Base-by-base conservation (phyloP, 2,797 vertebrate species). In the Threskiornis aethiopicus region DNA sequence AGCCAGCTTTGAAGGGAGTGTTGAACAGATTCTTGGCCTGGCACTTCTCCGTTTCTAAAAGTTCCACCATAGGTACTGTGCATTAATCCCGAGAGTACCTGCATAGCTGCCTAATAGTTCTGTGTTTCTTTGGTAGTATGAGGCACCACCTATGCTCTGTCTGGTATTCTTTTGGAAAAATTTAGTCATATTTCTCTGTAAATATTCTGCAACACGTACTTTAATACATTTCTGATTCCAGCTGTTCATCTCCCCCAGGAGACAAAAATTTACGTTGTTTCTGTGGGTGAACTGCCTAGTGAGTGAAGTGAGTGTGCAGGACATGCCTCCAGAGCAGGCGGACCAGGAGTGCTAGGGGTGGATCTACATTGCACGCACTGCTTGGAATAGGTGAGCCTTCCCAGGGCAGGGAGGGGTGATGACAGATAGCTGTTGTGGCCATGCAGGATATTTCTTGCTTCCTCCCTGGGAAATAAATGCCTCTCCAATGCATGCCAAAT, bases 351-450 rank as follows among this genome's bases (percentile, higher is more conserved):
- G 16, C 46, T 20, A 11, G 39, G 61, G 49, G 7, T 66, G 69
- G 65, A 28, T 57, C 73, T 31, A 1, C 18, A 7, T 13, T 10
- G 24, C 1, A 0, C 17, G 11, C 4, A 1, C 33, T 41, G 21
- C 70, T 69, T n/a, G 46, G 46, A 65, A 15, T 3, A 41, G 25
- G n/a, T 11, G 8, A 81, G 26, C 46, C 24, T 55, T 69, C n/a
- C 29, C 31, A 25, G 69, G 37, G 28, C 61, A 21, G 52, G 46
- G 6, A 42, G 61, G 26, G n/a, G 7, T 9, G 46, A 10, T 39
- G 42, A 17, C 39, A 41, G 49, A 19, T 22, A 46, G 22, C 47
- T 42, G 20, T 31, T 80, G 33, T 16, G 67, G 54, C 79, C 22
- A 5, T 21, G 47, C 42, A 52, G 52, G 42, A 16, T 51, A 44